A percentile compares a stretch with the other conserved stretches of the same genome.
phyloP scores from a whole-genome alignment of 2,888 invertebrate species.

The Eubasilissa splendida region DNA sequence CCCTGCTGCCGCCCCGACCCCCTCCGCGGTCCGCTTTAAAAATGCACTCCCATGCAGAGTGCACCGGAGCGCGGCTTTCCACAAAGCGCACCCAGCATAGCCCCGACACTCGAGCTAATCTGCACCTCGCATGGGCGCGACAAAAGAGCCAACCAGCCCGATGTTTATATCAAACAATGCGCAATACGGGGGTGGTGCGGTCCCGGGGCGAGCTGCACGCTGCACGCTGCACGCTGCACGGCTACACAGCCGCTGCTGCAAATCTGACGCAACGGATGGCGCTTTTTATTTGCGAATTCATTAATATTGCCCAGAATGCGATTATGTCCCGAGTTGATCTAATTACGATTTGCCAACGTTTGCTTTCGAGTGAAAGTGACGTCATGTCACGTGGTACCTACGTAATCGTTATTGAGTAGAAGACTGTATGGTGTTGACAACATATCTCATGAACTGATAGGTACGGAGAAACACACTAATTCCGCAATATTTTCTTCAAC shows the following conservation, averaged over 20 bases:
- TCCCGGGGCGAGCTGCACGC: too few species aligned
- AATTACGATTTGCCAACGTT: background rate
- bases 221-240: too few species aligned
- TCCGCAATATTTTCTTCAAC: too few species aligned
- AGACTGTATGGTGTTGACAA: too few species aligned
- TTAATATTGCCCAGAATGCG: slow-evolving; percentile 39
- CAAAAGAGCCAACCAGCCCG: slow-evolving; percentile 31
- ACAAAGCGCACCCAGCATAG: slow-evolving; percentile 35
- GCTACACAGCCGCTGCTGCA: background rate
- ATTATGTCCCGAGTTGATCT: slow-evolving; percentile 15
- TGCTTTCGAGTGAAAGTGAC: too few species aligned
- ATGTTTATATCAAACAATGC: background rate
- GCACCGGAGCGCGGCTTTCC: slow-evolving; percentile 35
- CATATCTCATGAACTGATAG: too few species aligned
- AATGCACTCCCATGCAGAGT: background rate
- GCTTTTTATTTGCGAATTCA: slow-evolving; percentile 41
- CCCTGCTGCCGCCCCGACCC: too few species aligned
- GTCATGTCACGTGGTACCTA: too few species aligned
- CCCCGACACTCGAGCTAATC: slow-evolving; percentile 46
- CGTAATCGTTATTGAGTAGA: too few species aligned
- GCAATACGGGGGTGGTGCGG: background rate
- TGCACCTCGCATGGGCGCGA: slow-evolving; percentile 23
- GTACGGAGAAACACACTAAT: too few species aligned
- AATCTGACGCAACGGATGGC: slow-evolving; percentile 34
- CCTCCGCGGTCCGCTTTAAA: too few species aligned